Base-by-base conservation (phyloP, 2,113 vertebrate species). In the Alethe castanea region DNA sequence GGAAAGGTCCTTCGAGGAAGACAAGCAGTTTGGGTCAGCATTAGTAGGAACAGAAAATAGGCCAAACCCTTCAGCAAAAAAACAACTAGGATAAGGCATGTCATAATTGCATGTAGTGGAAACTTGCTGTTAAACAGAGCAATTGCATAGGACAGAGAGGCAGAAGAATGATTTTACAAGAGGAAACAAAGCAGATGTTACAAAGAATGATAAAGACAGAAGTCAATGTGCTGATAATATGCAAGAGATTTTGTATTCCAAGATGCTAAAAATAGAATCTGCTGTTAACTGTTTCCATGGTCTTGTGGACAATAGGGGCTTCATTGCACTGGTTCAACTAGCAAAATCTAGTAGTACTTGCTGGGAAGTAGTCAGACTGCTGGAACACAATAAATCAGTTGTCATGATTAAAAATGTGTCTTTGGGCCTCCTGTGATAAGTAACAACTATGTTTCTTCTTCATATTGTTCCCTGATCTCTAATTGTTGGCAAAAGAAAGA, bases 31-130 rank as follows among this genome's bases (percentile, higher is more conserved):
- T 70, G 66, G 52, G 24, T 92, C 81, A 94, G 90, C 95, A 96
- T 96, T 96, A 95, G 95, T 90, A 95, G 90, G 94, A 96, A 96
- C 80, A 97, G 93, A 97, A 97, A 96, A 97, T 94, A 97, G 92
- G 89, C 94, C 92, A 96, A 93, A 92, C 92, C 94, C 90, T 96
- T 95, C 93, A 97, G 96, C 95, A 94, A 96, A 96, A 96, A 97
- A 92, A 83, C 82, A 94, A 97, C 94, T 97, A 96, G 95, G 96
- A 95, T 95, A 95, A 96, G 91, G 81, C 95, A 97, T 96, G 86
- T 93, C 89, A 57, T 96, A 95, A 97, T 96, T 96, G 93, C 79
- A 77, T 92, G 74, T 95, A 90, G 96, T 95, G 85, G 91, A 96
- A 97, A 96, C 91, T 96, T 95, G 80, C 86, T 95, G 95, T 92